Evolutionary conservation across 2,797 vertebrate genomes (phyloP).

Genomic region (Esox lucius): DNA sequence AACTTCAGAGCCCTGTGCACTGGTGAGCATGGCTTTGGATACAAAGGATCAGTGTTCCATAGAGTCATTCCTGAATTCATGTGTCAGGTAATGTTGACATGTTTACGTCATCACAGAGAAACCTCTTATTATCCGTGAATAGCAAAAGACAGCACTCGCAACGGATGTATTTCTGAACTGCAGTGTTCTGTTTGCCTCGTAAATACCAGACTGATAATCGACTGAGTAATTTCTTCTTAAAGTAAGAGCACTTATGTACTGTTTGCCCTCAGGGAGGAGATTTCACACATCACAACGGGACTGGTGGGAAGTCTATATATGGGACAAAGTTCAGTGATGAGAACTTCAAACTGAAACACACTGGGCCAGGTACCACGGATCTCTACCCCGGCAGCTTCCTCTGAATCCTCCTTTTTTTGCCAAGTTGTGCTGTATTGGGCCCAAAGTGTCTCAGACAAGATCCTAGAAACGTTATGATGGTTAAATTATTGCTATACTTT

Average conservation of each 20-base stretch:
- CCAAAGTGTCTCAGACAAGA: too few species aligned
- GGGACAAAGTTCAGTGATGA: constrained; percentile 91
- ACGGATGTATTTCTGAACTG: not conserved
- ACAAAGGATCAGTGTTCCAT: constrained; percentile 92
- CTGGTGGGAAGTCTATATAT: constrained; percentile 94
- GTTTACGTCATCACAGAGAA: not conserved
- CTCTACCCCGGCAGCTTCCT: not conserved
- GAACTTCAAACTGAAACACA: constrained; percentile 91
- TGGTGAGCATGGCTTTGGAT: constrained; percentile 90
- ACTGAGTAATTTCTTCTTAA: not conserved
- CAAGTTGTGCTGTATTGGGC: not conserved
- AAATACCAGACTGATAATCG: too few species aligned
- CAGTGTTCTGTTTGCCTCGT: not conserved
- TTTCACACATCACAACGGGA: constrained; percentile 92
- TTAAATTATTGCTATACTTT: too few species aligned
- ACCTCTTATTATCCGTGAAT: not conserved
- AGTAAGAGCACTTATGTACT: not conserved
- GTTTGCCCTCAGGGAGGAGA: constrained; percentile 85
- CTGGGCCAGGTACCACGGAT: constrained; percentile 79
- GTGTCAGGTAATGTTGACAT: constrained; percentile 84
- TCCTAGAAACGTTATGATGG: too few species aligned
- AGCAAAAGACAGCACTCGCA: not conserved
- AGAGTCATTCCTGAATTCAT: constrained; percentile 94
- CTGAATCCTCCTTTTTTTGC: not conserved
- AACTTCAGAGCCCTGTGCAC: constrained; percentile 93